phyloP scores from a whole-genome alignment of 1,140 invertebrate genomes.

The Alviniconcha marisindica region DNA sequence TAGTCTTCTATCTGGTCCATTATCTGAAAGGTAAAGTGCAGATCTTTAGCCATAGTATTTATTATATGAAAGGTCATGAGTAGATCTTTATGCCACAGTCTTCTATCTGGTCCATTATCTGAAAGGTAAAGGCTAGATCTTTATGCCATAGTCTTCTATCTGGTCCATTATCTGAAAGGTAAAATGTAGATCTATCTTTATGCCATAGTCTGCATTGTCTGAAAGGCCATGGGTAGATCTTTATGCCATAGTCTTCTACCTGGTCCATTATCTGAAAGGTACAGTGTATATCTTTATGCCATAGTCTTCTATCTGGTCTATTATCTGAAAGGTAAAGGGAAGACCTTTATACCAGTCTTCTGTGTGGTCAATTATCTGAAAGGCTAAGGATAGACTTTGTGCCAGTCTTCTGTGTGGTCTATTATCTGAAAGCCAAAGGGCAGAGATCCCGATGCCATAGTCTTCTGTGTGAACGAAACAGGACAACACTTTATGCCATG shows the following conservation, averaged over 20 bases:
- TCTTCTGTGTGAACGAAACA: too few relatives aligned
- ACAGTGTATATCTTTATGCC: constrained; percentile 75
- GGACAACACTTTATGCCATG: too few relatives aligned
- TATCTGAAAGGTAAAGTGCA: too few relatives aligned
- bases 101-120: too few relatives aligned
- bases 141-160: constrained; percentile 73
- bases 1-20: constrained; percentile 74
- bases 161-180: constrained; percentile 75
- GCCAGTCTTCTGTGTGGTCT: constrained; percentile 73
- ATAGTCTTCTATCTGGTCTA: constrained; percentile 74
- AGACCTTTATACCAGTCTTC: constrained; percentile 77
- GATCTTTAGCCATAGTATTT: too few relatives aligned
- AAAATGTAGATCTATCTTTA: too few relatives aligned
- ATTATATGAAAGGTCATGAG: too few relatives aligned
- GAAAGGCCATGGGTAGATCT: too few relatives aligned
- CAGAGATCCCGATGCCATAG: too few relatives aligned
- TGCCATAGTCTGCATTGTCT: too few relatives aligned
- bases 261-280: too few relatives aligned
- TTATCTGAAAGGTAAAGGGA: constrained; percentile 74
- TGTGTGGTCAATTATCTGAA: too few relatives aligned
- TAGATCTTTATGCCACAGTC: constrained; percentile 77
- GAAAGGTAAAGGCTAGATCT: constrained; percentile 76
- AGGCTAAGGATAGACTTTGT: constrained; percentile 75
- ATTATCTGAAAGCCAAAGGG: constrained; percentile 75
- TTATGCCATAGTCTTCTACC: constrained; percentile 76